Base-by-base conservation (phyloP, 2,888 invertebrate genomes). In the Lithophane ornitopus region DNA sequence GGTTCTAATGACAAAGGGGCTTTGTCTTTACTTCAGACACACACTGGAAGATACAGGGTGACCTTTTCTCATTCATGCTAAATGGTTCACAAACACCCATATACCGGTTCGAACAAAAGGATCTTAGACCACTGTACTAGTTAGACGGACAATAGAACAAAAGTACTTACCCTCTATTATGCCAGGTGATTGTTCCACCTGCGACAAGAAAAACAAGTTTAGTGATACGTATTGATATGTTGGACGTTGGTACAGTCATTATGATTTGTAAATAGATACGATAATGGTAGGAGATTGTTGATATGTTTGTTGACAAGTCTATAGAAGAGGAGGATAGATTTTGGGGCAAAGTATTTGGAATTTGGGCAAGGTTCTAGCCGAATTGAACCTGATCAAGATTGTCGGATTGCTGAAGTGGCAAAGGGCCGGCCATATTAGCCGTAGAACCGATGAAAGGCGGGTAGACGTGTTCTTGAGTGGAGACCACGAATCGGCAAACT, bases 121-220 rank as follows among this genome's bases (percentile, higher is more conserved):
- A 52, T 75, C 46, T 56, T 67, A 54, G 39, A 66, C 22, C 46
- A 66, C 12, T 63, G 59, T 56, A 28, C 62, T 44, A 71, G 22
- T 34, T 56, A 54, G 0, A 54, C 16, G 9, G 26, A 80, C 74
- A 77, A 80, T 78, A 28, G 69, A 78, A 83, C 77, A 75, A 78
- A 78, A 49, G 46, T 70, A 76, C 85, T 81, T 85, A 85, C 82
- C 70, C 34, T 70, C 46, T 76, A 70, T 67, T 74, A 74, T 63
- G 61, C 52, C 46, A 28, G 70, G 44, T 73, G 75, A 73, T 74
- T 76, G 74, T 77, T 71, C n/a, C 54, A 74, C 75, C 85, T 86
- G 82, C 41, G 80, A 86, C 70, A 82, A 86, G 65, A 76, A 72
- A 59, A 79, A 34, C 28, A 41, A 34, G 16, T 54, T 85, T 59